Evolutionary conservation across 2,113 vertebrate genomes (phyloP), one percentile per base, ranked within the genome.

Genomic region (Lepisosteus oculatus): DNA sequence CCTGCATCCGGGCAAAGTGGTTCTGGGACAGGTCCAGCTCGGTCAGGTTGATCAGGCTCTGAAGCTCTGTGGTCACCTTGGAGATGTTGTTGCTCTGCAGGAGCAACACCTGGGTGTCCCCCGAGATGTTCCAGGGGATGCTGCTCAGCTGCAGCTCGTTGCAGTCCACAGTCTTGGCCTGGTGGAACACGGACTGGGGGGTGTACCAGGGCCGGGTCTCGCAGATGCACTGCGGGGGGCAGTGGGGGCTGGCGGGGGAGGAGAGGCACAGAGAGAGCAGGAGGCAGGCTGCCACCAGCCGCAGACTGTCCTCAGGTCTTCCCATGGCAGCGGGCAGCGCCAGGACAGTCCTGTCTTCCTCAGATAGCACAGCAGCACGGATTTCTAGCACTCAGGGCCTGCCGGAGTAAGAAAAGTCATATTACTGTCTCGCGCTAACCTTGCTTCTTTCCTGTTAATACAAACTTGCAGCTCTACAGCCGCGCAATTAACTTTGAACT

Each of bases 161-260:
- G 76, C 93, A 94, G 84, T 93, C 93, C 12, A 93, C 90, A 0
- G 93, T 92, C 63, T 80, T 77, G 5, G 93, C 92, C 82, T 94
- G 90, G 65, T 92, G 93, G 73, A 88, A 93, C 8, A 93, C 82
- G 0, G 92, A 93, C 85, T 93, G 93, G 0, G 93, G 91, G 0
- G 91, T 94, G 83, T 92, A 93, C 93, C 93, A 94, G 0, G 93
- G 93, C 1, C 93, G 84, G 3, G 91, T 93, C 84, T 94, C 93
- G 56, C 93, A 94, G 70, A 93, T 91, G 73, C 93, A 94, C 81
- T 90, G 91, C 43, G 87, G 80, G 3, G 93, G 93, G 72, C 93
- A 94, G 75, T 78, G 80, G 62, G 77, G 69, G 51, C 65, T 51
- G n/a, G 59, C 57, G 43, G 51, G 64, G 55, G 61, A 47, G 44